phyloP scores from a whole-genome alignment of 30 jellyfish, hydroid and myxozoan genomes.

The Aurelia aurita region DNA sequence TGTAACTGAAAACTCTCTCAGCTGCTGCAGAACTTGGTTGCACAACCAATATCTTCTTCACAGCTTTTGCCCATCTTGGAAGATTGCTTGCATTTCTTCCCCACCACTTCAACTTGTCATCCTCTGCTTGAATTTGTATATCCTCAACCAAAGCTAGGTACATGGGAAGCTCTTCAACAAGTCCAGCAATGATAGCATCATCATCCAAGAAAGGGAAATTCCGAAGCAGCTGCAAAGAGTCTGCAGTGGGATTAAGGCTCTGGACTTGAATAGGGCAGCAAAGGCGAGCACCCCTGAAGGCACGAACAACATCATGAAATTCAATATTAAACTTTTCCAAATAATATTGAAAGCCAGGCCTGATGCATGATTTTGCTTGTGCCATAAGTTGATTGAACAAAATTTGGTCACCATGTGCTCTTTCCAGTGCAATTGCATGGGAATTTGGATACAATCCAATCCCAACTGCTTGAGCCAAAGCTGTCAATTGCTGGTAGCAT shows the following conservation, averaged over 20 bases:
- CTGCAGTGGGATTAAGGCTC: slow-evolving; percentile 3
- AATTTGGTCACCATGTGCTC: slow-evolving; percentile 6
- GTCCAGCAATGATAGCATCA: slow-evolving; percentile 5
- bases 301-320: not conserved
- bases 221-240: slow-evolving; percentile 15
- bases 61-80: not conserved
- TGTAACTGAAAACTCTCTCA: slow-evolving; percentile 7
- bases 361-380: not conserved
- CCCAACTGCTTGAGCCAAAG: slow-evolving; percentile 13
- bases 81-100: not conserved
- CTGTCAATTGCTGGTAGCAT: slow-evolving; percentile 7
- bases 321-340: not conserved
- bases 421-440: slow-evolving; percentile 1
- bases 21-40: slow-evolving; percentile 8
- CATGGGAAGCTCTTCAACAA: slow-evolving; percentile 7
- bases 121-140: not conserved
- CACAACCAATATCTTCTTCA: not conserved
- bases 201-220: not conserved
- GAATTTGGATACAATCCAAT: not conserved
- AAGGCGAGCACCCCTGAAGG: slow-evolving; percentile 5
- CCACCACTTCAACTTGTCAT: slow-evolving; percentile 1
- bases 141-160: slow-evolving; percentile 8
- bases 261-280: slow-evolving; percentile 9
- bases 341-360: not conserved
- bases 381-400: not conserved